phyloP scores from a whole-genome alignment of 2,113 vertebrate genomes.

The Paracanthobrama guichenoti region DNA sequence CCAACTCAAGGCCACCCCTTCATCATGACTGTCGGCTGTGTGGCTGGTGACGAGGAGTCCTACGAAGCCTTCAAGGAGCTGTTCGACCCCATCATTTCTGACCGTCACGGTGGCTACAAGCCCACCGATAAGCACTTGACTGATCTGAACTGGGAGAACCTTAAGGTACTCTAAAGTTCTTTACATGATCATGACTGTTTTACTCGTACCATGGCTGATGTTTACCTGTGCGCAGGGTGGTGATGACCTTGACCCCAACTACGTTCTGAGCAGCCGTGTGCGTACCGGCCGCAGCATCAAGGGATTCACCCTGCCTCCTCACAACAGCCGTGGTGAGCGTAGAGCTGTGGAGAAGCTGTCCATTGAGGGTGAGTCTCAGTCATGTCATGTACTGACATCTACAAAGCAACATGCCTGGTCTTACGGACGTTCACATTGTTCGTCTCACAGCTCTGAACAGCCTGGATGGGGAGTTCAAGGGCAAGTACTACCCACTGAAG shows the following conservation, averaged over 20 bases:
- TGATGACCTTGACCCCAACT: constrained; percentile 90
- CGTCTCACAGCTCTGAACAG: constrained; percentile 80
- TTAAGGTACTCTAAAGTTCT: constrained; percentile 78
- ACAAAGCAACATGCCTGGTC: background rate
- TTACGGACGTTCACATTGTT: background rate
- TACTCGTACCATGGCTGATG: background rate
- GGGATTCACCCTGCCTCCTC: constrained; percentile 89
- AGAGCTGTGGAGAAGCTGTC: constrained; percentile 85
- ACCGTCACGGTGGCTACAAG: constrained; percentile 90
- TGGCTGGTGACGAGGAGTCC: constrained; percentile 90
- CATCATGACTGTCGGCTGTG: constrained; percentile 94
- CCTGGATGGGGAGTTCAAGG: constrained; percentile 91
- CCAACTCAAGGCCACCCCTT: constrained; percentile 83
- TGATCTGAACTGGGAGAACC: constrained; percentile 92
- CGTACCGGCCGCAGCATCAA: constrained; percentile 93
- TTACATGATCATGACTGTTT: background rate
- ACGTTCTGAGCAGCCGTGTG: constrained; percentile 89
- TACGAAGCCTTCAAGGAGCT: constrained; percentile 87
- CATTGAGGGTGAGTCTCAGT: constrained; percentile 77
- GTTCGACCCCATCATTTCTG: constrained; percentile 88
- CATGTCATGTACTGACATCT: background rate
- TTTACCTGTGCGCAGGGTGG: constrained; percentile 76
- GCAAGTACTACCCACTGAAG: constrained; percentile 91
- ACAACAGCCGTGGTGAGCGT: constrained; percentile 92
- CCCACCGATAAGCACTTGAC: constrained; percentile 92